These are phyloP conservation scores for Smittia aterrima DNA, from an alignment of 2,888 invertebrate species.

Conservation along the genomic window DNA sequence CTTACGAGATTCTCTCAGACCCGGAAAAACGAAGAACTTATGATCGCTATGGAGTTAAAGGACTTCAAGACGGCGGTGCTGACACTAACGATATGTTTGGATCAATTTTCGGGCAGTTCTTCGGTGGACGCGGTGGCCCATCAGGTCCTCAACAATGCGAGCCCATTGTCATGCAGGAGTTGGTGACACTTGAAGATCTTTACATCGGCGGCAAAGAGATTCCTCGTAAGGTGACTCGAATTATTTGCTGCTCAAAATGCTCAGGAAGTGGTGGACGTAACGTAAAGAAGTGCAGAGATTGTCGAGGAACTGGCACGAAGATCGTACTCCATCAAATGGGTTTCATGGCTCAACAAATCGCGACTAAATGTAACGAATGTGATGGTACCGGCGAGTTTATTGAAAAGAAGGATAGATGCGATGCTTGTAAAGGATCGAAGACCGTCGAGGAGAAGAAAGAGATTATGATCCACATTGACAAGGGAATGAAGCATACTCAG, in stretches of 20 bases:
- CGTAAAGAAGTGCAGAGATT: constrained; percentile 66
- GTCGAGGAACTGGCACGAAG: constrained; percentile 76
- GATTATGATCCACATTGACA: constrained; percentile 83
- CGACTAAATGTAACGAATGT: constrained; percentile 63
- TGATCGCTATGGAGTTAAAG: constrained; percentile 83
- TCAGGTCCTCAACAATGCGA: constrained; percentile 66
- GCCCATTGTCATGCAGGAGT: constrained; percentile 78
- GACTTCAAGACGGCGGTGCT: constrained; percentile 74
- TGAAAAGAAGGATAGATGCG: constrained; percentile 79
- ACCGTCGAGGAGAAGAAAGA: constrained; percentile 78
- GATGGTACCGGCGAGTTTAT: constrained; percentile 70
- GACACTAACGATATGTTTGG: constrained; percentile 67
- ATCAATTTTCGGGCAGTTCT: constrained; percentile 67
- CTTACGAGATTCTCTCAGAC: constrained; percentile 90
- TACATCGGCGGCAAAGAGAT: constrained; percentile 81
- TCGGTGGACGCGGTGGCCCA: constrained; percentile 49
- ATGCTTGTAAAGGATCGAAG: constrained; percentile 79
- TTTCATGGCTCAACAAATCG: constrained; percentile 59
- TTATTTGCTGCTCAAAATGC: constrained; percentile 49
- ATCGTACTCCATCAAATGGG: constrained; percentile 68
- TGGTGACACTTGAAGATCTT: constrained; percentile 85
- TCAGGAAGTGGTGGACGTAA: constrained; percentile 29
- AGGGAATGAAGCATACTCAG: constrained; percentile 83
- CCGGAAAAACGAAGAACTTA: constrained; percentile 81
- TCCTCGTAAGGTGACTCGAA: constrained; percentile 48